phyloP scores from a whole-genome alignment of 64 coral and sea anemone species.

The Cladopsammia gracilis region DNA sequence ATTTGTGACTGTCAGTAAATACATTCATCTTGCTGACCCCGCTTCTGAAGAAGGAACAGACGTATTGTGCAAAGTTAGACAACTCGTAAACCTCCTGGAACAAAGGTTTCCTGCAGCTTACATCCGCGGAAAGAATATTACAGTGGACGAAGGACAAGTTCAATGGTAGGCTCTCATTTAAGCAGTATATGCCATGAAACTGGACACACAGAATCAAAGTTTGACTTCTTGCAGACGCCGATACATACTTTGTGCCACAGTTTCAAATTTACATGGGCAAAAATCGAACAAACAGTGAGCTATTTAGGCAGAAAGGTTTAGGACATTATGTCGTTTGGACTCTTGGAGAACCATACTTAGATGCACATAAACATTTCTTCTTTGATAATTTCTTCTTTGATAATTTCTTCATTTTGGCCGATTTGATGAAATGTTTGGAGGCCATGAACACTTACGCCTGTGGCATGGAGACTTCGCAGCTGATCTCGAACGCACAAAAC shows the following conservation, averaged over 20 bases:
- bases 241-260: slow-evolving; percentile 55
- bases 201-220: slow-evolving; percentile 54
- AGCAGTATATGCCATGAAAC: slow-evolving; percentile 40
- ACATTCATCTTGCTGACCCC: no score
- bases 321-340: slow-evolving; percentile 63
- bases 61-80: background rate
- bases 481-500: slow-evolving; percentile 43
- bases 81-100: slow-evolving; percentile 33
- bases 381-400: background rate
- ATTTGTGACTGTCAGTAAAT: no score
- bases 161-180: slow-evolving; percentile 23
- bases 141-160: slow-evolving; percentile 37
- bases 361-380: background rate
- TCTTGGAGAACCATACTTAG: slow-evolving; percentile 53
- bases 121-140: slow-evolving; percentile 47
- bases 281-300: slow-evolving; percentile 9
- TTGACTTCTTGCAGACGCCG: slow-evolving; percentile 56
- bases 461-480: slow-evolving; percentile 13
- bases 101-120: slow-evolving; percentile 37
- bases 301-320: slow-evolving; percentile 32
- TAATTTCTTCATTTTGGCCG: slow-evolving; percentile 46
- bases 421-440: slow-evolving; percentile 15
- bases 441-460: slow-evolving; percentile 31
- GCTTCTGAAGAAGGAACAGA: no score
- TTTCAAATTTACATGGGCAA: slow-evolving; percentile 62